Evolutionary conservation across 2,113 vertebrate genomes (phyloP).

Genomic region (Microtus oregoni): DNA sequence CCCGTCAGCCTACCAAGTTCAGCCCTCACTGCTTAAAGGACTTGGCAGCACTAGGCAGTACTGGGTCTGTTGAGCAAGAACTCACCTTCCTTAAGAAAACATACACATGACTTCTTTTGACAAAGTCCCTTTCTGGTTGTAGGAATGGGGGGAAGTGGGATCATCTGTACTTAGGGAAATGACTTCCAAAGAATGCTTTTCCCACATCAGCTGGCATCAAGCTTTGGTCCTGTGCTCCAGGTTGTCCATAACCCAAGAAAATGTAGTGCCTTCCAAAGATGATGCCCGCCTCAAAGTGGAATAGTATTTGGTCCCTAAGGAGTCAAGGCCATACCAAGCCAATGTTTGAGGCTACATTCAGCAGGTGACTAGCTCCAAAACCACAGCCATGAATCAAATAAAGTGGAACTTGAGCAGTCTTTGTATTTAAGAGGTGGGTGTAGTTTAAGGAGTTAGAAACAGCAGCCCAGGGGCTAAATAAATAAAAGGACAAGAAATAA

Average conservation of each 20-base stretch:
- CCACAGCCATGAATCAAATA: neutral
- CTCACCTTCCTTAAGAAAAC: neutral
- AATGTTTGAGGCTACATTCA: neutral
- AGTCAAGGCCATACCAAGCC: neutral
- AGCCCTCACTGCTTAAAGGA: neutral
- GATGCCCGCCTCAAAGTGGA: neutral
- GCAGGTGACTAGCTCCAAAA: neutral
- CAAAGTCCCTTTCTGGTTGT: neutral
- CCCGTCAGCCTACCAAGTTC: neutral
- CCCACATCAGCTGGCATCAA: neutral
- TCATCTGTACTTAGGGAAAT: neutral
- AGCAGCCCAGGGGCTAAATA: neutral
- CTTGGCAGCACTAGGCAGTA: neutral
- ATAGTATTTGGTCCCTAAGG: neutral
- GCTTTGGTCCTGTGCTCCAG: neutral
- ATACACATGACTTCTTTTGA: neutral
- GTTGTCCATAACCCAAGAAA: neutral
- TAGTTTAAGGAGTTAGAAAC: neutral
- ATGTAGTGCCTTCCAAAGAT: neutral
- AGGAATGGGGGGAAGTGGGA: neutral
- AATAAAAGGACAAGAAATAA: slow-evolving; percentile 34
- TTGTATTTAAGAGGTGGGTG: neutral
- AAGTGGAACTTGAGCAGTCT: neutral
- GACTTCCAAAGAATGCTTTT: neutral
- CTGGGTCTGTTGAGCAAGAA: neutral